Conservation (phyloP, 1,140 invertebrate genomes). For the Drosophila ananassae region DNA sequence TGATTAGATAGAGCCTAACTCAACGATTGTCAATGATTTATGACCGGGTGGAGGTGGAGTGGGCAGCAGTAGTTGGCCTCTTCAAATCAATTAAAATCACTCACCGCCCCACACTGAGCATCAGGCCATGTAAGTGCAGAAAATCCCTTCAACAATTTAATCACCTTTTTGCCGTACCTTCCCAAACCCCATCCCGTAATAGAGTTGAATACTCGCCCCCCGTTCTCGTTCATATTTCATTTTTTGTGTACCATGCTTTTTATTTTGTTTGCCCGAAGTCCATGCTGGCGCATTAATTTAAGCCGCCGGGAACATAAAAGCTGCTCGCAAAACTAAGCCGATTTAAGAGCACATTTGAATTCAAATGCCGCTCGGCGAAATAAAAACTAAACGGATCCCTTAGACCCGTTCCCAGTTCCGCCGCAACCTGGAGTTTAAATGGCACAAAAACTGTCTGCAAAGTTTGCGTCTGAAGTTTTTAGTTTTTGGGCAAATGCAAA, state of each 20-base stretch:
- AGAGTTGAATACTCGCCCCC: background rate
- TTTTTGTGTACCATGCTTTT: constrained; percentile 37
- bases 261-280: constrained; percentile 37
- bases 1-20: constrained; percentile 52
- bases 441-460: constrained; percentile 79
- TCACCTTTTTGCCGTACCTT: constrained; percentile 48
- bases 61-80: constrained; percentile 14
- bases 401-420: background rate
- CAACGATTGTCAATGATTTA: constrained; percentile 3
- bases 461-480: constrained; percentile 71
- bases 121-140: constrained; percentile 31
- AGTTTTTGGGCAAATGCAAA: constrained; percentile 57
- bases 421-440: constrained; percentile 36
- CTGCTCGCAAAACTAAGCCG: constrained; percentile 76
- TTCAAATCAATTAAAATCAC: constrained; percentile 57
- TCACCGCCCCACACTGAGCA: constrained; percentile 14
- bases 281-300: constrained; percentile 72
- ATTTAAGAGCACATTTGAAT: constrained; percentile 82
- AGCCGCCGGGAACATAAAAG: constrained; percentile 67
- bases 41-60: background rate
- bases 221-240: constrained; percentile 29
- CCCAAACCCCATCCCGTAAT: background rate
- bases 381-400: constrained; percentile 55
- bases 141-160: constrained; percentile 59
- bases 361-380: constrained; percentile 69